A percentile compares a stretch with the other conserved stretches of the same genome.
Conservation (phyloP, 2,113 vertebrate genomes). For the Agapornis roseicollis region DNA sequence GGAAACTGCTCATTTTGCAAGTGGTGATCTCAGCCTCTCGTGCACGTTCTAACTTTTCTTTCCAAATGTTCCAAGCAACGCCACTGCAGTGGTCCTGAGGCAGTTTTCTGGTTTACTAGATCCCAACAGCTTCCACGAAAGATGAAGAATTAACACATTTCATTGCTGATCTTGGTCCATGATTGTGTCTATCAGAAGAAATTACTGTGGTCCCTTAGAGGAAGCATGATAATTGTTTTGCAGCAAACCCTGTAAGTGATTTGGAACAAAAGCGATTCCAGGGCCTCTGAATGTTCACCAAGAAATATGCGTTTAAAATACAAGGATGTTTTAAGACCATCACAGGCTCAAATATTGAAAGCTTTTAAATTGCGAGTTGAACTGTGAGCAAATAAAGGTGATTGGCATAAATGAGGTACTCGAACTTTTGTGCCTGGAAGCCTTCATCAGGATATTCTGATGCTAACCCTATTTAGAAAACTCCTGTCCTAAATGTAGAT, state of each 20-base stretch:
- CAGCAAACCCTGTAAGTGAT: fast-evolving
- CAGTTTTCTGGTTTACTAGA: not conserved
- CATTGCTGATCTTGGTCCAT: not conserved
- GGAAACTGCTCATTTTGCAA: conserved; percentile 4
- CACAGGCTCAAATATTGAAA: not conserved
- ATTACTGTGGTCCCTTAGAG: not conserved
- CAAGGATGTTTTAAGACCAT: not conserved
- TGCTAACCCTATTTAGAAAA: not conserved
- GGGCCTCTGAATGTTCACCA: fast-evolving
- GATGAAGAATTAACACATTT: not conserved
- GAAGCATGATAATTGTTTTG: not conserved
- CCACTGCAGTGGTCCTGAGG: no score
- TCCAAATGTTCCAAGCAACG: not conserved
- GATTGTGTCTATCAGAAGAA: not conserved
- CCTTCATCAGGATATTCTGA: not conserved
- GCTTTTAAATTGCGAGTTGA: not conserved
- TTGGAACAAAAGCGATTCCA: not conserved
- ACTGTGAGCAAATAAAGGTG: not conserved
- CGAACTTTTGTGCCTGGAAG: not conserved
- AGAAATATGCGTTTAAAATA: not conserved
- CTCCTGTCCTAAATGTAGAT: not conserved
- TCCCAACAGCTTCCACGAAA: not conserved
- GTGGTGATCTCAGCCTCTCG: not conserved
- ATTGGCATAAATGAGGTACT: fast-evolving
- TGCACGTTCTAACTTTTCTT: not conserved